Evolutionary conservation across 2,113 vertebrate genomes (phyloP).

Genomic region (Asarcornis scutulata): DNA sequence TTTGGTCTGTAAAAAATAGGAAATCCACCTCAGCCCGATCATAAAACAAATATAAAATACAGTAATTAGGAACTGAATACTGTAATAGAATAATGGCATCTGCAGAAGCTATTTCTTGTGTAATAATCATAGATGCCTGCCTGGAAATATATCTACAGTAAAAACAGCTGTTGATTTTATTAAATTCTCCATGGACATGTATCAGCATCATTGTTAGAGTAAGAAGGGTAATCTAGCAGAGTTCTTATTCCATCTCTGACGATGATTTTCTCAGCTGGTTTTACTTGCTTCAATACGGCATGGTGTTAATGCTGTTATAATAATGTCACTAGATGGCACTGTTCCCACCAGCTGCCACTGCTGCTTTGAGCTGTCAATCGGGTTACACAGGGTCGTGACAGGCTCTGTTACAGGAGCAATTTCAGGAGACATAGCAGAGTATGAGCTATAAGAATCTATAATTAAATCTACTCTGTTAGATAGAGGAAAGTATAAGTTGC

Average conservation of each 20-base stretch:
- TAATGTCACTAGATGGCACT: neutral
- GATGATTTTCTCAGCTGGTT: neutral
- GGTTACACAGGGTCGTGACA: neutral
- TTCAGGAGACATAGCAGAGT: neutral
- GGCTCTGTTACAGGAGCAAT: neutral
- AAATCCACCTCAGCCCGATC: neutral
- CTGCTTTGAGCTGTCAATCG: neutral
- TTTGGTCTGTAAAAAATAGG: neutral
- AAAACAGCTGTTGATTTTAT: neutral
- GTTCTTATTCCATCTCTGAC: neutral
- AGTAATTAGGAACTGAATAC: neutral
- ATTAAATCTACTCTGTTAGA: neutral
- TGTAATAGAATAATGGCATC: neutral
- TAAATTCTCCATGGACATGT: neutral
- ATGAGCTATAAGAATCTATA: neutral
- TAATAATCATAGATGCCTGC: neutral
- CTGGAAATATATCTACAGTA: neutral
- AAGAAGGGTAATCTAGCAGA: neutral
- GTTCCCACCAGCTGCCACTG: neutral
- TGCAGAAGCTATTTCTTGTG: neutral
- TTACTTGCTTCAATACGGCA: neutral
- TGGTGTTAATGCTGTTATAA: neutral
- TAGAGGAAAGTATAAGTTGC: neutral
- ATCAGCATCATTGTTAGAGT: neutral
- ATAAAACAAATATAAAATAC: neutral